Conservation (phyloP, 2,113 vertebrate genomes). For the Jacana jacana region DNA sequence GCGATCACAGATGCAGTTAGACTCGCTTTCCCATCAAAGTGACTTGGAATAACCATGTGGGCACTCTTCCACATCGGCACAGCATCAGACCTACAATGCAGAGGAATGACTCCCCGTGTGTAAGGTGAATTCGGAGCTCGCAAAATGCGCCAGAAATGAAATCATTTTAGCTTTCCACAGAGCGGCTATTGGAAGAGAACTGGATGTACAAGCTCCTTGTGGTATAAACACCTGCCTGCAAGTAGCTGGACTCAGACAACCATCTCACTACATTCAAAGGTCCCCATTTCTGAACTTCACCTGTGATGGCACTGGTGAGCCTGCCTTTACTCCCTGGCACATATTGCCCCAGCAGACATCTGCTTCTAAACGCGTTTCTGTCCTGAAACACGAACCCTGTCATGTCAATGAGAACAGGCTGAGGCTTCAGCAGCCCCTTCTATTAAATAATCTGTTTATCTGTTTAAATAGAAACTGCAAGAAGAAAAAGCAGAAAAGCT, state of each 20-base stretch:
- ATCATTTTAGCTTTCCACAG: slow-evolving; percentile 40
- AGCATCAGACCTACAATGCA: slow-evolving; percentile 66
- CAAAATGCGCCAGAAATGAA: slow-evolving; percentile 27
- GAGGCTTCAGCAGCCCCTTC: not conserved
- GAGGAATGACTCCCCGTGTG: slow-evolving; percentile 29
- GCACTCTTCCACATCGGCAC: slow-evolving; percentile 59
- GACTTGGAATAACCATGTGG: slow-evolving; percentile 25
- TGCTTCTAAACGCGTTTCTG: not conserved
- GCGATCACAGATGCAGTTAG: slow-evolving; percentile 24
- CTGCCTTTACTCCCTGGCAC: not conserved
- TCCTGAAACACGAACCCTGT: not conserved
- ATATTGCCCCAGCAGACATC: not conserved
- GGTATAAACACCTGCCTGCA: slow-evolving; percentile 7
- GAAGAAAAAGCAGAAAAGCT: not conserved
- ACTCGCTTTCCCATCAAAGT: slow-evolving; percentile 50
- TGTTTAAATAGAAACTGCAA: not conserved
- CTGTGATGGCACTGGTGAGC: not conserved
- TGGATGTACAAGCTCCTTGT: slow-evolving; percentile 35
- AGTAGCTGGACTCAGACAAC: not conserved
- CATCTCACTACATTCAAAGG: not conserved
- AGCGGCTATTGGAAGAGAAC: not conserved
- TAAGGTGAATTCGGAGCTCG: slow-evolving; percentile 42
- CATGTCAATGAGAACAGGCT: not conserved
- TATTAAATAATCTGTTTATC: not conserved
- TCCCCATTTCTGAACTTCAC: not conserved